Evolutionary conservation across 2,797 vertebrate genomes (phyloP), one percentile per base, ranked within the genome.

Genomic region (Margarornis squamiger): DNA sequence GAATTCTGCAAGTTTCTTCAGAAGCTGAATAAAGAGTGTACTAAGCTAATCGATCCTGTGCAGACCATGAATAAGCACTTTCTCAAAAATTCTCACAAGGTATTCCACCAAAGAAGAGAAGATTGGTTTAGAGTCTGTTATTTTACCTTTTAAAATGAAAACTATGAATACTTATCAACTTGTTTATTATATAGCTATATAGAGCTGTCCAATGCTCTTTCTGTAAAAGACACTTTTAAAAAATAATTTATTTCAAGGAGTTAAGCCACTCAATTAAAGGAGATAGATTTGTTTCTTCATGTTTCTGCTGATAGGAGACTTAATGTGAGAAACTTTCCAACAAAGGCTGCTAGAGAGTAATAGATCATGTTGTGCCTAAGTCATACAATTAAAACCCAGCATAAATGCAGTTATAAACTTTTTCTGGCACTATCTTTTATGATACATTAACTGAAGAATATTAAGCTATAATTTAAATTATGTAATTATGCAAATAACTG

Each of bases 1-100:
- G 99, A 99, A 67, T 97, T 99, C 73, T 97, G 98, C 45, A 98
- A 93, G 89, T 99, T 99, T 96, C 98, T 99, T 93, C 96, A 99
- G 79, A 98, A 98, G 90, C 71, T 99, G 95, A 98, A 97, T 90
- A 98, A 98, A 63, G 98, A 99, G 54, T 99, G 98, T 95, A 97
- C 87, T 93, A 98, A 98, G 90, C 97, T 99, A 97, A 99, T 97
- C 3, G 93, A 98, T 95, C 96, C 95, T 6, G 96, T 99, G 63
- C 98, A 99, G 92, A 98, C 98, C 30, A 76, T 98, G 90, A 97
- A 98, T 95, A 93, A 96, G 39, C 98, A 98, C 74, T 98, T 99
- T 65, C 98, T 99, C 51, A 93, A 95, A 75, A 98, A 98, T 70
- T 96, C 98, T 66, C 98, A 98, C 54, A 98, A 99, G 99, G 99